phyloP scores from a whole-genome alignment of 2,113 vertebrate species.

The Apodemus sylvaticus region DNA sequence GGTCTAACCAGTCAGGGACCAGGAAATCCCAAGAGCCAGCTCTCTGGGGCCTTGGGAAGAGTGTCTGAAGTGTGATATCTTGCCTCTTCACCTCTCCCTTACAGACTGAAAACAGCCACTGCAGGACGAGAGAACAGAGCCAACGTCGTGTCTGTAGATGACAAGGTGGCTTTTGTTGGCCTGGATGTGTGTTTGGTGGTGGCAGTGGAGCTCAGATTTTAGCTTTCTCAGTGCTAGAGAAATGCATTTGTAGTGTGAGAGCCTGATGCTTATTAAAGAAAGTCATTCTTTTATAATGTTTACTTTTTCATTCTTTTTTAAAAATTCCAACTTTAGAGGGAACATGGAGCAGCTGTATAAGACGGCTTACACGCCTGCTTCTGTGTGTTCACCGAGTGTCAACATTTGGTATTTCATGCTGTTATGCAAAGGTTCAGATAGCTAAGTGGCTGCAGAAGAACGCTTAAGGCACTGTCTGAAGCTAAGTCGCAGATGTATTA shows the following conservation, averaged over 20 bases:
- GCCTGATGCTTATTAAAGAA: conserved; percentile 22
- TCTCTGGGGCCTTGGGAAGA: not conserved
- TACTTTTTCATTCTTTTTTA: conserved; percentile 17
- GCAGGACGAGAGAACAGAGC: not conserved
- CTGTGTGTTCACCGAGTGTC: not conserved
- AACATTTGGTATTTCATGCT: not conserved
- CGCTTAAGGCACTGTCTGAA: conserved; percentile 28
- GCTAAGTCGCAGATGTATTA: not conserved
- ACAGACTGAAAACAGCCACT: not conserved
- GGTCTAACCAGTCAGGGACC: not conserved
- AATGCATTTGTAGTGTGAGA: conserved; percentile 47
- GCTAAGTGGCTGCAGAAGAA: not conserved
- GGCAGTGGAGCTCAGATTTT: not conserved
- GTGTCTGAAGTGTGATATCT: not conserved
- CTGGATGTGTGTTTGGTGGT: conserved; percentile 34
- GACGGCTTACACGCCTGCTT: not conserved
- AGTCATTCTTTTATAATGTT: conserved; percentile 2
- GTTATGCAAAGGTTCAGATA: not conserved
- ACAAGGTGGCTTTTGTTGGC: conserved; percentile 10
- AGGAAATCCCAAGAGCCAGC: not conserved
- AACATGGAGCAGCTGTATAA: not conserved
- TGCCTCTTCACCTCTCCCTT: not conserved
- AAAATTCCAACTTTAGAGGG: not conserved
- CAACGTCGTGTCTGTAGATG: not conserved
- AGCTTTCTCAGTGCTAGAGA: conserved; percentile 23